Evolutionary conservation across 1,140 invertebrate species (phyloP).

Genomic region (Aporrectodea caliginosa): DNA sequence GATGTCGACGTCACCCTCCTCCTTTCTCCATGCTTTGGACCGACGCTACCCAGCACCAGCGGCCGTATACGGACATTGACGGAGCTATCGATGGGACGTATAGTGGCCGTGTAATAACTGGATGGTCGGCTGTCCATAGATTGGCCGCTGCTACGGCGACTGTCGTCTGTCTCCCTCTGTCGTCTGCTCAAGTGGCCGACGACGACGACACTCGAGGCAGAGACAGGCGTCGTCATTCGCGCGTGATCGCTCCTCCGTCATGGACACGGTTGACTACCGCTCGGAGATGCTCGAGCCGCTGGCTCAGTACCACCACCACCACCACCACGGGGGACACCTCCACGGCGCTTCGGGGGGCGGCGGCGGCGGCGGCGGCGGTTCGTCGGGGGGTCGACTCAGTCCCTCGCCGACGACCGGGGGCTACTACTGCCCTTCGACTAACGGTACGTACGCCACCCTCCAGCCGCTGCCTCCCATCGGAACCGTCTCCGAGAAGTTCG

Average conservation of each 20-base stretch:
- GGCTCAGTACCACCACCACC: neutral
- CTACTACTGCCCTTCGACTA: neutral
- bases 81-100: too few relatives aligned
- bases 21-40: too few relatives aligned
- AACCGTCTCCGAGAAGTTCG: slow-evolving; percentile 83
- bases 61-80: too few relatives aligned
- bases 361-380: too few relatives aligned
- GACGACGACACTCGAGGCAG: neutral
- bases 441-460: slow-evolving; percentile 52
- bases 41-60: too few relatives aligned
- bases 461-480: slow-evolving; percentile 95
- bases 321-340: neutral
- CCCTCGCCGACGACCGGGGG: neutral
- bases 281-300: neutral
- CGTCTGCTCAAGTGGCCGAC: neutral
- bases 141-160: too few relatives aligned
- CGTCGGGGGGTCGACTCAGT: neutral
- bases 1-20: too few relatives aligned
- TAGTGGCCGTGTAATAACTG: too few relatives aligned
- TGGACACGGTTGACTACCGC: slow-evolving; percentile 1
- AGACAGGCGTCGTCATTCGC: neutral
- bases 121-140: too few relatives aligned
- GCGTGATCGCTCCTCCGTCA: neutral
- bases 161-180: too few relatives aligned
- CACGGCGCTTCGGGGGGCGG: neutral